Evolutionary conservation across 2,113 vertebrate genomes (phyloP).

Genomic region (Rhagologus leucostigma): DNA sequence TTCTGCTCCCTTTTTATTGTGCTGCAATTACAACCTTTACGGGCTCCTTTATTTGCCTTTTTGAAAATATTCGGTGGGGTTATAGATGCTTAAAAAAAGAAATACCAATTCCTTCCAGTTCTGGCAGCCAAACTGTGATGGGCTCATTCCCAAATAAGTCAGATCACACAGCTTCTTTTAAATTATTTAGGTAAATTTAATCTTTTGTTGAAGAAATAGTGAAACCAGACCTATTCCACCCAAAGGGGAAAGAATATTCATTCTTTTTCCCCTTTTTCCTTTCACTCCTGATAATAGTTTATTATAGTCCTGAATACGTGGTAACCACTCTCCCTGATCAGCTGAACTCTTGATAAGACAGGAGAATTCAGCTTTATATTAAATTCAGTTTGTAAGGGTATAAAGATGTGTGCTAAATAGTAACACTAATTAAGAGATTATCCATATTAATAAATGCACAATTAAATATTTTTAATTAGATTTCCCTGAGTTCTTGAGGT

Average conservation of each 20-base stretch:
- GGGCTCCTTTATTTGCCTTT: background rate
- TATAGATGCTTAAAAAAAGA: background rate
- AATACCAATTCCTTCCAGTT: background rate
- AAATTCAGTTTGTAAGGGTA: background rate
- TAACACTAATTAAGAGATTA: background rate
- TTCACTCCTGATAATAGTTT: background rate
- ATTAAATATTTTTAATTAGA: background rate
- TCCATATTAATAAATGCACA: background rate
- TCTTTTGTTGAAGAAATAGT: background rate
- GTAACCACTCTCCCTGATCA: background rate
- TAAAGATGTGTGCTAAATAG: background rate
- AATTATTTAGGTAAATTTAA: background rate
- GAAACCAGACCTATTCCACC: background rate
- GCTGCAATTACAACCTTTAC: background rate
- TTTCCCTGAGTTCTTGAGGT: background rate
- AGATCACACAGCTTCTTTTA: background rate
- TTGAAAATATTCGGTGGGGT: background rate
- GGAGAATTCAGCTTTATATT: background rate
- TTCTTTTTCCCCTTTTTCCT: background rate
- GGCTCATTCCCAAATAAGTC: background rate
- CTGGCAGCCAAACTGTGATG: background rate
- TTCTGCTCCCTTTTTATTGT: background rate
- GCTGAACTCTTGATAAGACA: background rate
- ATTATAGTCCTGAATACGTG: background rate
- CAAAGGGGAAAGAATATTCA: background rate